Evolutionary conservation across 2,797 vertebrate genomes (phyloP).

Genomic region (Jordanella pulchra): DNA sequence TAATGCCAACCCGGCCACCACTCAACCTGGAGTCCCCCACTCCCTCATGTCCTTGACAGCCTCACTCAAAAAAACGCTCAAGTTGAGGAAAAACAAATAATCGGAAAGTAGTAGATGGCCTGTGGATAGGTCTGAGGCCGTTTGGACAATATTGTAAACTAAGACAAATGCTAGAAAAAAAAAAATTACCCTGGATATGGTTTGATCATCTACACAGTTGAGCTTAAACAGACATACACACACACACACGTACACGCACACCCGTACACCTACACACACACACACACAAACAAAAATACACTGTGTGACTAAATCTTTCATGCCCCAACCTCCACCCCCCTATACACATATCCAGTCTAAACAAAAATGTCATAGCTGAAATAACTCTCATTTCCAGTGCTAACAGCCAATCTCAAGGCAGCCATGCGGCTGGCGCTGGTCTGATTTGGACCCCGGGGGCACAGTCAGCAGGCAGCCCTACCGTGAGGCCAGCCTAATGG

Average conservation of each 20-base stretch:
- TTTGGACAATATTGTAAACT: conserved; percentile 55
- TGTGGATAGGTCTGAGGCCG: conserved; percentile 43
- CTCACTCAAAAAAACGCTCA: conserved; percentile 52
- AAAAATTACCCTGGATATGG: conserved; percentile 40
- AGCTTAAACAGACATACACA: conserved; percentile 17
- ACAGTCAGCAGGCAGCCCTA: conserved; percentile 92
- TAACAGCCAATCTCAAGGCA: conserved; percentile 98
- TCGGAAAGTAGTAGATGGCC: conserved; percentile 49
- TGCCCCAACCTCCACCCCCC: conserved; percentile 35
- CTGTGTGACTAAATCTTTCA: conserved; percentile 63
- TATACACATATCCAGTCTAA: conserved; percentile 80
- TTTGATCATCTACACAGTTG: conserved; percentile 26
- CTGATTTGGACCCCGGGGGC: conserved; percentile 95
- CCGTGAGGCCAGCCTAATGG: conserved; percentile 95
- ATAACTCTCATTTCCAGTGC: conserved; percentile 99
- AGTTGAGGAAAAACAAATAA: conserved; percentile 58
- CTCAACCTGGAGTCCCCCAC: conserved; percentile 32
- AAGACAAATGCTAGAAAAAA: conserved; percentile 39
- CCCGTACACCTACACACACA: no score
- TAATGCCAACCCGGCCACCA: conserved; percentile 33
- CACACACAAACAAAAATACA: conserved; percentile 23
- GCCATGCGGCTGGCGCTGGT: conserved; percentile 83
- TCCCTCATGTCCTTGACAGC: conserved; percentile 57
- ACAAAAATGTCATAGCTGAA: conserved; percentile 98
- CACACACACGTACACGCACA: conserved; percentile 12